These are phyloP conservation scores for Microvelia longipes DNA, from an alignment of 1,140 invertebrate genomes.

Conservation along the genomic window DNA sequence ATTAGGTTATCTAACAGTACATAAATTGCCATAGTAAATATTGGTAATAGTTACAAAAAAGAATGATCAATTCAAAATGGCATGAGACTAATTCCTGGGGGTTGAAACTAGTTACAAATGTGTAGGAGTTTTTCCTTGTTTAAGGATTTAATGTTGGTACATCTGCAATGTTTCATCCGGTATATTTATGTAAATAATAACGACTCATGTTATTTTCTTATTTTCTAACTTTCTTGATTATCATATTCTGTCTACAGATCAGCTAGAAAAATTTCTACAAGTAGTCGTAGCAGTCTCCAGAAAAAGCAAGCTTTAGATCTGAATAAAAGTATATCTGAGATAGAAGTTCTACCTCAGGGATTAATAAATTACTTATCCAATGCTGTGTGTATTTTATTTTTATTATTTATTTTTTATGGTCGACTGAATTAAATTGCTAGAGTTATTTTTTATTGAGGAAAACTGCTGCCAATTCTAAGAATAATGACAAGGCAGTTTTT, in stretches of 20 bases:
- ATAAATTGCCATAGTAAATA: no score
- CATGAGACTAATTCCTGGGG: no score
- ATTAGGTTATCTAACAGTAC: no score
- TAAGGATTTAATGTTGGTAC: no score
- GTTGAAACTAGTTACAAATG: no score
- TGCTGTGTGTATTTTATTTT: neutral
- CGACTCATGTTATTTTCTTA: neutral
- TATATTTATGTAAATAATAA: neutral
- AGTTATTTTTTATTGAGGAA: neutral
- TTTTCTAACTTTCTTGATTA: neutral
- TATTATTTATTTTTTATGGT: neutral
- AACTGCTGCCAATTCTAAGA: neutral
- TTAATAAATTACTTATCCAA: neutral
- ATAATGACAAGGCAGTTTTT: neutral
- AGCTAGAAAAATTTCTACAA: conserved; percentile 11
- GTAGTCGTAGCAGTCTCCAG: conserved; percentile 12
- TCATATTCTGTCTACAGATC: neutral
- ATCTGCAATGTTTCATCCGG: no score
- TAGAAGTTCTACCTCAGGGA: neutral
- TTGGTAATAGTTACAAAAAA: no score
- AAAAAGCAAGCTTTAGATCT: neutral
- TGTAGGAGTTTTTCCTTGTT: no score
- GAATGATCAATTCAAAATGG: no score
- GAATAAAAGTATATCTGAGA: neutral
- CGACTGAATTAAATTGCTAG: neutral